Conservation (phyloP, 2,888 invertebrate genomes). For the Sphaeridia pumilis region DNA sequence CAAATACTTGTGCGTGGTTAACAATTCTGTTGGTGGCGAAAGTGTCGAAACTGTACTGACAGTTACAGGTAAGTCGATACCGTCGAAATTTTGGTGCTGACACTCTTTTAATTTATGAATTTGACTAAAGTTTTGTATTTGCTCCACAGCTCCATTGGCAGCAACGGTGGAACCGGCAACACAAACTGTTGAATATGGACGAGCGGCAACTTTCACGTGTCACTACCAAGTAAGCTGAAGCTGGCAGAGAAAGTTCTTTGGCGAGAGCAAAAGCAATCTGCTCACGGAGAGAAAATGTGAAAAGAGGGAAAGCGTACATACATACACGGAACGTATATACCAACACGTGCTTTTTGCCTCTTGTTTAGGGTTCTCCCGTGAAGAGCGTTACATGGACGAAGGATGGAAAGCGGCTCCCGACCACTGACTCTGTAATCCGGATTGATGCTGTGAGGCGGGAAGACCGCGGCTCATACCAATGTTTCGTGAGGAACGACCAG, state of each 20-base stretch:
- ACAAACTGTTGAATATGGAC: slow-evolving; percentile 86
- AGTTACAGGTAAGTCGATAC: slow-evolving; percentile 67
- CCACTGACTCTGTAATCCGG: slow-evolving; percentile 64
- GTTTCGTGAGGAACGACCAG: slow-evolving; percentile 73
- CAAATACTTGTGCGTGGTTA: slow-evolving; percentile 88
- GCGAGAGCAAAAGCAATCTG: too few species aligned
- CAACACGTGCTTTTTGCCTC: not conserved
- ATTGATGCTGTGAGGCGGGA: slow-evolving; percentile 85
- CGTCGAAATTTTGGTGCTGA: too few species aligned
- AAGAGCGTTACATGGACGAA: slow-evolving; percentile 85
- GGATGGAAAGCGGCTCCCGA: slow-evolving; percentile 74
- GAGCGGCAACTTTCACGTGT: slow-evolving; percentile 84
- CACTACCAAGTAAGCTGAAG: slow-evolving; percentile 45
- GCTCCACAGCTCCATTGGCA: slow-evolving; percentile 60
- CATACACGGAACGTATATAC: not conserved
- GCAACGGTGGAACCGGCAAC: slow-evolving; percentile 78
- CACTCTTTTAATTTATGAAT: too few species aligned
- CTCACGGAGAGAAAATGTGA: not conserved
- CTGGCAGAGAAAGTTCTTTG: too few species aligned
- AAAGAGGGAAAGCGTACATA: not conserved
- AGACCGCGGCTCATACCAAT: slow-evolving; percentile 96
- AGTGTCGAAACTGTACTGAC: slow-evolving; percentile 84
- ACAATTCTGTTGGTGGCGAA: slow-evolving; percentile 84
- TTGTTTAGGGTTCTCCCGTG: slow-evolving; percentile 66
- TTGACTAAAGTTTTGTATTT: too few species aligned